phyloP scores from a whole-genome alignment of 2,888 invertebrate species.

The Pristionchus exspectatus region DNA sequence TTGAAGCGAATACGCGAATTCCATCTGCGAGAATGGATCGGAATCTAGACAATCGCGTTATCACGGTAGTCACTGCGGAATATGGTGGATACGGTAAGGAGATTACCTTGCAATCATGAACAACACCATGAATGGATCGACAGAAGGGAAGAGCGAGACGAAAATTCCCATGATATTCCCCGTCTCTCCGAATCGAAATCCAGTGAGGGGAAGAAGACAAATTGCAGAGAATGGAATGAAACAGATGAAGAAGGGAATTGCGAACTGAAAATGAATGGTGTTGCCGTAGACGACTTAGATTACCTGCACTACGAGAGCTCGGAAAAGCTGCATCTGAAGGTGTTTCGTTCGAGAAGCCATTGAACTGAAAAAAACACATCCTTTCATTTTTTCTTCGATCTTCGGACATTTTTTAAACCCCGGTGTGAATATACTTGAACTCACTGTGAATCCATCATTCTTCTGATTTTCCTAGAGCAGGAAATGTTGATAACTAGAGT shows the following conservation, averaged over 20 bases:
- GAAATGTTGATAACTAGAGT: neutral
- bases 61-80: neutral
- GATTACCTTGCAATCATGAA: constrained; percentile 27
- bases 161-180: constrained; percentile 20
- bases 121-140: constrained; percentile 11
- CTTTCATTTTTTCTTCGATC: neutral
- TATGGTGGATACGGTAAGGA: neutral
- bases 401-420: neutral
- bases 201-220: neutral
- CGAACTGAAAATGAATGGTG: neutral
- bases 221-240: constrained; percentile 11
- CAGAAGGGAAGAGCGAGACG: constrained; percentile 20
- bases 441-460: neutral
- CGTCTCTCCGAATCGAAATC: constrained; percentile 6
- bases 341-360: neutral
- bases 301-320: neutral
- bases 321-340: constrained; percentile 21
- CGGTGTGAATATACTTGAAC: neutral
- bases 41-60: neutral
- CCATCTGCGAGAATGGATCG: neutral
- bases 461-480: neutral
- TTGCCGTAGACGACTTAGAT: neutral
- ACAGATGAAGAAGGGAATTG: neutral
- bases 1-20: neutral
- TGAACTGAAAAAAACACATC: neutral